phyloP scores from a whole-genome alignment of 2,888 invertebrate species.

The Hyposoter dolosus region DNA sequence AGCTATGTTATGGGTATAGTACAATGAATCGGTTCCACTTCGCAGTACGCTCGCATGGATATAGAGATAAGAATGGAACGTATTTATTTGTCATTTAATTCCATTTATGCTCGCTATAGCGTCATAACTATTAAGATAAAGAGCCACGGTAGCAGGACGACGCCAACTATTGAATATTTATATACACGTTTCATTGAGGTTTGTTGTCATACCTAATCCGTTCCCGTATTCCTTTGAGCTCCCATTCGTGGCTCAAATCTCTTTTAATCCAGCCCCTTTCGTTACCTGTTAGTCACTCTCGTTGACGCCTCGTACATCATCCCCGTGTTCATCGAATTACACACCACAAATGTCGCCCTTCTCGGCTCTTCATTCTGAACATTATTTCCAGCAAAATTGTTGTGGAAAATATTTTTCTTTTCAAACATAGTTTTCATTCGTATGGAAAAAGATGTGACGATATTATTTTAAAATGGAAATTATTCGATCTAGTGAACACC shows the following conservation, averaged over 20 bases:
- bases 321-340: slow-evolving; percentile 15
- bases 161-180: slow-evolving; percentile 34
- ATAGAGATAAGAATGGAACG: too few relatives aligned
- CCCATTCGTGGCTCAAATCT: slow-evolving; percentile 52
- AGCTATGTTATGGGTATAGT: too few relatives aligned
- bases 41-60: too few relatives aligned
- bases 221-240: slow-evolving; percentile 11
- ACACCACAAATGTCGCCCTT: not conserved
- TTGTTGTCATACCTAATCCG: slow-evolving; percentile 14
- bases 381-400: slow-evolving; percentile 8
- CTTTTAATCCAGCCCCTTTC: slow-evolving; percentile 61
- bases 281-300: slow-evolving; percentile 61
- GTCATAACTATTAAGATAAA: too few relatives aligned
- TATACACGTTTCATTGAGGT: slow-evolving; percentile 31
- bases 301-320: slow-evolving; percentile 45
- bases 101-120: not conserved
- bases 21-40: too few relatives aligned
- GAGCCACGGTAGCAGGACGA: too few relatives aligned
- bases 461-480: too few relatives aligned
- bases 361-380: not conserved
- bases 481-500: too few relatives aligned
- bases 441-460: too few relatives aligned
- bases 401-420: not conserved
- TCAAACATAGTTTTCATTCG: too few relatives aligned
- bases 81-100: too few relatives aligned